Evolutionary conservation across 2,113 vertebrate genomes (phyloP), one percentile per base, ranked within the genome.

Genomic region (Corydoras sp.): DNA sequence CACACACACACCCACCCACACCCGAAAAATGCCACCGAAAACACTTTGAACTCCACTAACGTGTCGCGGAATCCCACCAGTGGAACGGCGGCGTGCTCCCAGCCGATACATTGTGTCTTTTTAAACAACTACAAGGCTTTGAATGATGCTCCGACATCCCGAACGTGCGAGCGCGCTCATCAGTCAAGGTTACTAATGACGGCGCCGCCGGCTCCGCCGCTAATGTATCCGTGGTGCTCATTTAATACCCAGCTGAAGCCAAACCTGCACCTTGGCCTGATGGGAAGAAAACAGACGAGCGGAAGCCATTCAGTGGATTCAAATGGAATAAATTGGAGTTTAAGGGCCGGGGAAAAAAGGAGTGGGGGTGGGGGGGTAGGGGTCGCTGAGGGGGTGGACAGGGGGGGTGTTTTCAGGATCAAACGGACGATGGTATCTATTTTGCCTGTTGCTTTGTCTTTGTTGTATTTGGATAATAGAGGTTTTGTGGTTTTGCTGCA

Each of bases 381-480:
- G n/a, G n/a, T n/a, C n/a, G 68, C 62, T 59, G 62, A 70, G 64
- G 65, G 65, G 69, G 11, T 62, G 48, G 32, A 31, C 58, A 69
- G 72, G 48, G 74, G 67, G 69, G 48, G 54, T 65, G 58, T 51
- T 78, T 72, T 50, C n/a, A n/a, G 43, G 69, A 72, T 84, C 76
- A 80, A 81, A 81, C 72, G 71, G 61, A 81, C 35, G 71, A 77
- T 75, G 62, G 75, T 73, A 76, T 80, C 70, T 68, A 75, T 78
- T 76, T 79, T 35, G 56, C n/a, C n/a, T n/a, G n/a, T n/a, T 62
- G 69, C 75, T 74, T 69, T 76, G 77, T 76, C 67, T 79, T 66
- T 51, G 61, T 48, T 58, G 63, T 79, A 79, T 79, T 51, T 77
- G 62, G 78, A 71, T 78, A 80, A 80, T 80, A 62, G 55, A 59